Conservation (phyloP, 2,888 invertebrate genomes). For the Catocala nupta region DNA sequence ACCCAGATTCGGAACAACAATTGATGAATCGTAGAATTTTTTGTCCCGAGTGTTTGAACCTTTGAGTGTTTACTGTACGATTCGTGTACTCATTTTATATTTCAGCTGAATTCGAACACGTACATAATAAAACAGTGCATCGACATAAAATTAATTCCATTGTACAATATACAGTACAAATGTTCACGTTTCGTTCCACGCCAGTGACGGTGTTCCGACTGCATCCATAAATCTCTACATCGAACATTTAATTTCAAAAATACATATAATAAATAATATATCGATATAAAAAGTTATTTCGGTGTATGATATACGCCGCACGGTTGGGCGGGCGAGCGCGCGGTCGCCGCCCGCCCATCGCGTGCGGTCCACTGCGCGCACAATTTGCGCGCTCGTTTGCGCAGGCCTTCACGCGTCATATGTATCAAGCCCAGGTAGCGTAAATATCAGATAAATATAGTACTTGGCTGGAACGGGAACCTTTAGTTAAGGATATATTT, state of each 20-base stretch:
- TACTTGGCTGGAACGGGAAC: not conserved
- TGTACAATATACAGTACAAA: not conserved
- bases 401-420: conserved; percentile 29
- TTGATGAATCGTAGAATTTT: no score
- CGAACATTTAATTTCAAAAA: not conserved
- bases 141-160: not conserved
- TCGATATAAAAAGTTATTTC: conserved; percentile 34
- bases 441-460: conserved; percentile 26
- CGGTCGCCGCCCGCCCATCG: conserved; percentile 17
- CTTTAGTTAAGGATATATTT: not conserved
- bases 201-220: no score
- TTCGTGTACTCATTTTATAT: no score
- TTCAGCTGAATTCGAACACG: no score
- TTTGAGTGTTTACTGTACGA: no score
- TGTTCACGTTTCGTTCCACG: no score
- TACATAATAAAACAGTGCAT: no score
- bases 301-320: conserved; percentile 18
- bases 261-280: conserved; percentile 21
- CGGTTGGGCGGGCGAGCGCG: conserved; percentile 26
- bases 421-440: conserved; percentile 25
- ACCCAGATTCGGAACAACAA: no score
- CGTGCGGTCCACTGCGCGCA: conserved; percentile 36
- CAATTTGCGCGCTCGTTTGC: conserved; percentile 33
- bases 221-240: not conserved
- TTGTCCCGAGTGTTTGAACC: no score